Percentiles rank a stretch among this genome's conserved stretches.
Conservation (phyloP, 2,113 vertebrate species). For the Caloenas nicobarica region DNA sequence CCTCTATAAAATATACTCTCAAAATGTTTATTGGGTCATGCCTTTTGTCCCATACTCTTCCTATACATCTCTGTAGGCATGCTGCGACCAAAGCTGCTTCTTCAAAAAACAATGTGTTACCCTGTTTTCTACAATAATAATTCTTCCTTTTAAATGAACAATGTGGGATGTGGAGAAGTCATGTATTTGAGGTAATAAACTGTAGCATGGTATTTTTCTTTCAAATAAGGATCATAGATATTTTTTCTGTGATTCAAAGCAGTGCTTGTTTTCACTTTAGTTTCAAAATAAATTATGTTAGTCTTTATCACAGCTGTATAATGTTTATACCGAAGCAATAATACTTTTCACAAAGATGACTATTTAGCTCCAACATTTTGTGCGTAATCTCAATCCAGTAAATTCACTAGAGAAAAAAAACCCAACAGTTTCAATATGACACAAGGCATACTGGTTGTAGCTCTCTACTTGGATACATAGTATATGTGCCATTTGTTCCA, state of each 20-base stretch:
- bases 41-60: not conserved
- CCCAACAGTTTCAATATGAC: not conserved
- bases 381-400: not conserved
- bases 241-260: not conserved
- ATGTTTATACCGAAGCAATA: constrained; percentile 28
- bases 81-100: not conserved
- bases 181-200: constrained; percentile 14
- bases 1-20: not conserved
- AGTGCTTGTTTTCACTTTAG: constrained; percentile 18
- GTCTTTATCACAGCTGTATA: constrained; percentile 3
- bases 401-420: not conserved
- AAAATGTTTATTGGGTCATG: not conserved
- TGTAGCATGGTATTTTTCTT: not conserved
- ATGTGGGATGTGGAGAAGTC: not conserved
- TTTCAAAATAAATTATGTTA: constrained; percentile 29
- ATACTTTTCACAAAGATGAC: not conserved
- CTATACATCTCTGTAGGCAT: not conserved
- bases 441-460: not conserved
- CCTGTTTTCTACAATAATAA: constrained; percentile 7
- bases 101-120: not conserved
- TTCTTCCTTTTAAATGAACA: not conserved
- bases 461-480: not conserved
- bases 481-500: not conserved
- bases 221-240: not conserved
- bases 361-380: not conserved